A percentile compares a stretch with the other conserved stretches of the same genome.
phyloP scores from a whole-genome alignment of 2,797 vertebrate genomes.

The Sciurus carolinensis region DNA sequence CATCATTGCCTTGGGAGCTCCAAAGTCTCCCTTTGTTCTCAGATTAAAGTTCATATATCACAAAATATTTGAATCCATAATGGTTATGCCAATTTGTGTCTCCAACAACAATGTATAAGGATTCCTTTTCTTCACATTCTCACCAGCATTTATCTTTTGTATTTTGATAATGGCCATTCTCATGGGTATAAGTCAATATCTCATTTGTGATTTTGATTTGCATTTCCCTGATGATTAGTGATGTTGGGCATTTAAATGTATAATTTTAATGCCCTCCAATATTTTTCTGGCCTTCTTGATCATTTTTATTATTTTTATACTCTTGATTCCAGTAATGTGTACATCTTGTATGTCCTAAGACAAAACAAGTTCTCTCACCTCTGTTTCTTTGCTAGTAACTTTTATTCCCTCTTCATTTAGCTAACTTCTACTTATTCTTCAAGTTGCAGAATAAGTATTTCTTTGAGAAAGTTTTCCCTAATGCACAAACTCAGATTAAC shows the following conservation, averaged over 20 bases:
- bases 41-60: constrained; percentile 21
- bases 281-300: background rate
- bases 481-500: background rate
- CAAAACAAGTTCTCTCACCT: background rate
- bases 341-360: background rate
- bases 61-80: background rate
- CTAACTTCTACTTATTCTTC: background rate
- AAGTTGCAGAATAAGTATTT: background rate
- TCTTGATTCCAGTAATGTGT: background rate
- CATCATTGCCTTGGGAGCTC: background rate
- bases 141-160: background rate
- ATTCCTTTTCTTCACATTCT: background rate
- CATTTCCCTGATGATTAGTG: background rate
- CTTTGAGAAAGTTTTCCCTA: background rate
- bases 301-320: background rate
- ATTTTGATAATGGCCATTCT: background rate
- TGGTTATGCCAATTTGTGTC: background rate
- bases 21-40: background rate
- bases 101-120: background rate
- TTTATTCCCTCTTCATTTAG: background rate
- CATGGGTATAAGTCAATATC: background rate
- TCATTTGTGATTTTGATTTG: background rate
- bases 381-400: background rate
- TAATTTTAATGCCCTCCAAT: background rate
- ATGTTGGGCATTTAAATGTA: background rate